Evolutionary conservation across 2,113 vertebrate species (phyloP).

Genomic region (Serinus canaria): DNA sequence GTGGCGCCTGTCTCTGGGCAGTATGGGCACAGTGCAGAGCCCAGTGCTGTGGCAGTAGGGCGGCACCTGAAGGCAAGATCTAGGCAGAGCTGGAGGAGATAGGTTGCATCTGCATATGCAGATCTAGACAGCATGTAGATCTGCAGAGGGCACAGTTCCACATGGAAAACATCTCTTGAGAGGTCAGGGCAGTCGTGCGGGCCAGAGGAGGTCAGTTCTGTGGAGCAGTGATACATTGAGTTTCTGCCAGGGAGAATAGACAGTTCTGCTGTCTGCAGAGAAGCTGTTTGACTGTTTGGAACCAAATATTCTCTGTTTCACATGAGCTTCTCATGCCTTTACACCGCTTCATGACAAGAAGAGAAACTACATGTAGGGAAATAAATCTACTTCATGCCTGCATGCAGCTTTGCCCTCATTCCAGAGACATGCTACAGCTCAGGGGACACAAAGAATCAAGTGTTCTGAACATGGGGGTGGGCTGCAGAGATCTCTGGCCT

Average conservation of each 20-base stretch:
- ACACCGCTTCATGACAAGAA: background rate
- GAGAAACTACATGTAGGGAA: background rate
- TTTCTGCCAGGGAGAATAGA: background rate
- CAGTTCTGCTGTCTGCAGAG: background rate
- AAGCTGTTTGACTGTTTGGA: background rate
- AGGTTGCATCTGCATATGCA: background rate
- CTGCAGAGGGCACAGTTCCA: background rate
- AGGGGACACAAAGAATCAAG: background rate
- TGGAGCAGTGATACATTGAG: accelerated
- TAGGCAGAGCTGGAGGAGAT: background rate
- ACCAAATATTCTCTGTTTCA: background rate
- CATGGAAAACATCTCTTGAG: background rate
- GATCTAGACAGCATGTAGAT: background rate
- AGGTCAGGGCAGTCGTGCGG: background rate
- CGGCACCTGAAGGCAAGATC: background rate
- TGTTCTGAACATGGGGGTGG: background rate
- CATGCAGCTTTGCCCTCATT: background rate
- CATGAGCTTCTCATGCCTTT: background rate
- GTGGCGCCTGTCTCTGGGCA: background rate
- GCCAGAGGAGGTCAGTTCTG: background rate
- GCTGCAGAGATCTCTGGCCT: background rate
- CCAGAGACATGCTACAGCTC: background rate
- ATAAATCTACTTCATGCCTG: background rate
- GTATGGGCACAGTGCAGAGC: background rate
- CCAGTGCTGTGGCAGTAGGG: background rate